A percentile compares a stretch with the other conserved stretches of the same genome.
Conservation (phyloP, 2,888 invertebrate genomes). For the Callinectes sapidus region DNA sequence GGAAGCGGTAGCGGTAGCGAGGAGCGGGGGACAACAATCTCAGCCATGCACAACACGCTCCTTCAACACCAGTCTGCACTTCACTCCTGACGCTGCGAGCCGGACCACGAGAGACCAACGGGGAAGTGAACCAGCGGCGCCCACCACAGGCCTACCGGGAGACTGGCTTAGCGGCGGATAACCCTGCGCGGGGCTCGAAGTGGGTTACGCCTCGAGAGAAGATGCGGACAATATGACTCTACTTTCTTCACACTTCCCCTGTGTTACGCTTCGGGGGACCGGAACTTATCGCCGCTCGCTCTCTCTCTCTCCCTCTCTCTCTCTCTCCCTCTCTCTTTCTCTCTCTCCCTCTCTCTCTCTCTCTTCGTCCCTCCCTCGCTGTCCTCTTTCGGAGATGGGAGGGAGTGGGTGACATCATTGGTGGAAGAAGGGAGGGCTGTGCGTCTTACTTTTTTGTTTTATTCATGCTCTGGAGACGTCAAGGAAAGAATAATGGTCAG, state of each 20-base stretch:
- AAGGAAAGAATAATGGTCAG: constrained; percentile 6
- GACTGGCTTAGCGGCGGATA: neutral
- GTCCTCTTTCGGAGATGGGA: neutral
- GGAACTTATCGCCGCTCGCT: constrained; percentile 42
- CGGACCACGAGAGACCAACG: neutral
- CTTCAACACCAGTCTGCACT: constrained; percentile 56
- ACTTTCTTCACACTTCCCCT: constrained; percentile 18
- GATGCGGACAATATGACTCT: constrained; percentile 17
- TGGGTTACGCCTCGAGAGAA: neutral
- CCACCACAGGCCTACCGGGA: constrained; percentile 20
- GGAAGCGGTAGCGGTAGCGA: neutral
- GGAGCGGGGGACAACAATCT: neutral
- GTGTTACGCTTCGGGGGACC: constrained; percentile 42
- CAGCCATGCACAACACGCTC: constrained; percentile 49
- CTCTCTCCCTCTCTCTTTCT: neutral
- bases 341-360: neutral
- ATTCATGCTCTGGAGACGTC: neutral
- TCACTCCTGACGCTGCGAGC: constrained; percentile 33
- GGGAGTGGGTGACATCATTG: neutral
- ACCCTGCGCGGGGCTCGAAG: neutral
- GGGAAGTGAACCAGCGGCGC: neutral
- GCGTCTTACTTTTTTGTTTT: neutral
- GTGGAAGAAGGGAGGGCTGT: neutral
- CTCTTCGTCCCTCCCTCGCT: neutral
- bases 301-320: neutral